Evolutionary conservation across 2,113 vertebrate genomes (phyloP), one percentile per base, ranked within the genome.

Genomic region (Perca schrenkii): DNA sequence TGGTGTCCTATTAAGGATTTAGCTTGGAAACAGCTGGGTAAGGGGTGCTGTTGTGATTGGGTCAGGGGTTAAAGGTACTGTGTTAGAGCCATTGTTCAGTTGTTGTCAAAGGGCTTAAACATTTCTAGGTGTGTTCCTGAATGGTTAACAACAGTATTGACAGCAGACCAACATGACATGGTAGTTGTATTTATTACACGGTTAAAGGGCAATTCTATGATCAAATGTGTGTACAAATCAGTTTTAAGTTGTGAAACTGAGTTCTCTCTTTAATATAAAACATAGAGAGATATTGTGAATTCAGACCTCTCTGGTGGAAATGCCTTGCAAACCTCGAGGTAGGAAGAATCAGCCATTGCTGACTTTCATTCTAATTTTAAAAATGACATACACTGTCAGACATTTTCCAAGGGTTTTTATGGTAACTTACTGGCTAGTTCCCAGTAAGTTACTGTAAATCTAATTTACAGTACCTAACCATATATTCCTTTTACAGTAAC

Each of bases 1-100:
- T 19, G 13, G n/a, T 28, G 1, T 28, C 28, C 28, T 50, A 17
- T 47, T 1, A 53, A 65, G 53, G 19, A 13, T 64, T 76, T 31
- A 53, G 14, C 56, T 52, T 25, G 25, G 56, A 71, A 52, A 66
- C 49, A 49, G 31, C 31, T 17, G 21, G 54, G 40, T 8, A 40
- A 64, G 28, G 6, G 53, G 1, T n/a, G 15, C 7, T 36, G 21
- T 57, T 15, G 10, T 34, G 28, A 66, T 1, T 22, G 25, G 31
- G 47, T 8, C 36, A 78, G 10, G 2, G 43, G 17, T 47, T 31
- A 52, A 17, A 71, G 25, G 40, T 36, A 21, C 6, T 65, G 13
- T 60, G 16, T 47, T 21, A 83, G n/a, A 72, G 22, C 25, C 19
- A 31, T 25, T 73, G 22, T 66, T 54, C 43, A 60, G 34, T 36